Percentiles rank a stretch among this genome's conserved stretches.
phyloP scores from a whole-genome alignment of 2,797 vertebrate genomes.

The Aldrovandia affinis region DNA sequence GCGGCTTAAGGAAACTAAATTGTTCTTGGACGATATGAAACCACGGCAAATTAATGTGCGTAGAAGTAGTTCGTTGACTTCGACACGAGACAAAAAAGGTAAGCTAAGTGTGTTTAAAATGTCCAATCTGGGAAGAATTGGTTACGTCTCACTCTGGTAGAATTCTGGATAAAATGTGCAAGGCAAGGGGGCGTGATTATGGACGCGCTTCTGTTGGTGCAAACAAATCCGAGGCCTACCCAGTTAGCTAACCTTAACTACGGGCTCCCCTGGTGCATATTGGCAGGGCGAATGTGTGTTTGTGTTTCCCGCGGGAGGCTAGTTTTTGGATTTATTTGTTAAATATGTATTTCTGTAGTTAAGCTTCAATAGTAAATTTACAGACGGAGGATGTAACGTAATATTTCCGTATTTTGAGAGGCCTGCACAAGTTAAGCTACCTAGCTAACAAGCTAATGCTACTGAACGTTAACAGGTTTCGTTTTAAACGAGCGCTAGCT shows the following conservation, averaged over 20 bases:
- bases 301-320: neutral
- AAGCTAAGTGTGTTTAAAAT: slow-evolving; percentile 3
- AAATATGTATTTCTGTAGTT: neutral
- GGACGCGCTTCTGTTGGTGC: slow-evolving; percentile 20
- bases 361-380: neutral
- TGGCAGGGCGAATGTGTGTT: neutral
- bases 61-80: neutral
- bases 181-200: slow-evolving; percentile 44
- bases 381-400: neutral
- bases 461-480: neutral
- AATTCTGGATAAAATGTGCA: neutral
- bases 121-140: neutral
- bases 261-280: neutral
- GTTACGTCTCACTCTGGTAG: neutral
- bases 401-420: neutral
- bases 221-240: slow-evolving; percentile 34
- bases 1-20: slow-evolving; percentile 22
- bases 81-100: slow-evolving; percentile 16
- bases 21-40: slow-evolving; percentile 4
- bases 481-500: neutral
- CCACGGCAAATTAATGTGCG: neutral
- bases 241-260: neutral
- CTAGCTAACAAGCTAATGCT: neutral
- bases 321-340: neutral
- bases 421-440: neutral